Evolutionary conservation across 2,113 vertebrate genomes (phyloP), one percentile per base, ranked within the genome.

Genomic region (Odobenus rosmarus): DNA sequence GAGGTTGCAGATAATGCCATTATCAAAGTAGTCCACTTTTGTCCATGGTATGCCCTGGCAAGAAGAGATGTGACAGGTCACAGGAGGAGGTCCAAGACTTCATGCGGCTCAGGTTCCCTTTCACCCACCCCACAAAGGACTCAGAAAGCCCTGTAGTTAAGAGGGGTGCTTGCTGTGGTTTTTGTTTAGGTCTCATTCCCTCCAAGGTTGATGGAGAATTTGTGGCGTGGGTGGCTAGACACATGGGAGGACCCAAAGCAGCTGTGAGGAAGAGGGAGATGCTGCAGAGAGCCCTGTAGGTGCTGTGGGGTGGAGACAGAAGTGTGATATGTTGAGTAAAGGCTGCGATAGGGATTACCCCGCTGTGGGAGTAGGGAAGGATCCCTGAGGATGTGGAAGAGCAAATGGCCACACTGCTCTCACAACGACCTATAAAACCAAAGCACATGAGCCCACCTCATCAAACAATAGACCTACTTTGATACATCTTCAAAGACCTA

Each of bases 1-100:
- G 88, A 99, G 96, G 81, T 98, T 98, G 83, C 99, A 99, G 98
- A 99, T 99, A 96, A 99, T 98, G 97, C 88, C 93, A 77, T 99
- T 99, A 97, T 99, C 99, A 0, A 99, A 99, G 87, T 98, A 99
- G 36, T 99, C 98, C 96, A 99, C 98, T 0, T 98, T 98, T 7
- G 96, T 98, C 99, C 99, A 99, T 0, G 97, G 88, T 91, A 99
- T 99, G 71, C 99, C 99, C 99, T 99, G 97, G 79, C 46, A 95
- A 74, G 15, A 24, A 46, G 61, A 96, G 74, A 88, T 13, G 19
- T 4, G 51, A 53, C 42, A 88, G 15, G 49, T 95, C 57, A 95
- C 15, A 93, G 31, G 39, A 88, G 31, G 59, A 74, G 26, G 4
- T 82, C 64, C 19, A 94, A 46, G 61, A 81, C n/a, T 46, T 69